Base-by-base conservation (phyloP, 2,113 vertebrate genomes). In the Lamprologus speciosus region DNA sequence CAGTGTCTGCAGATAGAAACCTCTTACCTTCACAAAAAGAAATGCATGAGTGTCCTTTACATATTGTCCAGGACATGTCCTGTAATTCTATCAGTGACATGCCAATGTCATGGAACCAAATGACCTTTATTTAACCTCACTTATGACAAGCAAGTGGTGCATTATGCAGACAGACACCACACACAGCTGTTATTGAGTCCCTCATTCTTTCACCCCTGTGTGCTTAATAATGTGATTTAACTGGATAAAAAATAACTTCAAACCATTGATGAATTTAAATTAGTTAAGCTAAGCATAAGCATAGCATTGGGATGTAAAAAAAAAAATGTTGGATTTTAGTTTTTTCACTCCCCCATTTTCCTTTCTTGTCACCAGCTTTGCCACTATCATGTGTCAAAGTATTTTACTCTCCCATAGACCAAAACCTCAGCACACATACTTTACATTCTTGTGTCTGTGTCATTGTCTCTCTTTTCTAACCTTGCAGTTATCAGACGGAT, bases 41-140 rank as follows among this genome's bases (percentile, higher is more conserved):
- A 50, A 50, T 31, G 21, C 23, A 19, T 50, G 10, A 57, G 19
- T 35, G 31, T 80, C 54, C 12, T 54, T 68, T 79, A 9, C 63
- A 7, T 37, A 55, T 47, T 73, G 47, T 53, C 37, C 16, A 78
- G 45, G 28, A 23, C 10, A 5, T 1, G n/a, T 75, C 33, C 33
- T 79, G 57, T 89, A 75, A 88, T 33, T 83, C 78, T 82, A 81
- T 85, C 81, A 57, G 57, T 83, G 81, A 31, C 60, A 58, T 51
- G 19, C 2, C 19, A 60, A 79, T 81, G 87, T 73, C 73, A 55
- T 54, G 75, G 82, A 65, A 87, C 86, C 86, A 37, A 35, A 45
- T 86, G 86, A 90, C 90, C 88, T 90, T 90, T 57, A 84, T 81
- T 75, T 53, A 58, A 88, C 70, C 81, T 88, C 53, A 51, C 57